Percentiles rank a stretch among this genome's conserved stretches.
phyloP scores from a whole-genome alignment of 2,797 vertebrate species.

The Sparus aurata region DNA sequence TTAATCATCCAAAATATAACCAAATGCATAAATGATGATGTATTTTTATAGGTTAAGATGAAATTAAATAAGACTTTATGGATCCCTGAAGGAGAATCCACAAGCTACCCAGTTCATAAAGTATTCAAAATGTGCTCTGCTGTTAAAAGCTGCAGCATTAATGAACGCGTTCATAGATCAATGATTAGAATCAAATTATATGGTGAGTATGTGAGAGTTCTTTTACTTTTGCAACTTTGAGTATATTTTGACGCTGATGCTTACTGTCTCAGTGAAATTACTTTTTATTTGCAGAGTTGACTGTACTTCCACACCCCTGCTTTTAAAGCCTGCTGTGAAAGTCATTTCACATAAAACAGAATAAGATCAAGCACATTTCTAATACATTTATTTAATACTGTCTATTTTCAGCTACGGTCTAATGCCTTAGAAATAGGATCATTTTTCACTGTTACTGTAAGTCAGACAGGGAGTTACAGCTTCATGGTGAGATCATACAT shows the following conservation, averaged over 20 bases:
- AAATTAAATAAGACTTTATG: too few species aligned
- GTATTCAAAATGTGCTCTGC: neutral
- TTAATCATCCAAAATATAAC: neutral
- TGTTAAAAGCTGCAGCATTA: neutral
- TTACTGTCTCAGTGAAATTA: neutral
- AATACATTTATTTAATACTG: neutral
- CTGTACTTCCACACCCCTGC: neutral
- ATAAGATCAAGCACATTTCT: slow-evolving; percentile 20
- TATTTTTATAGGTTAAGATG: neutral
- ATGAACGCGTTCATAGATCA: neutral
- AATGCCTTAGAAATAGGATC: slow-evolving; percentile 22
- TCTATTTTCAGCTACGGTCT: slow-evolving; percentile 33
- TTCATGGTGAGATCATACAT: neutral
- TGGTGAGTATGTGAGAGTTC: too few species aligned
- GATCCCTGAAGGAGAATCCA: too few species aligned
- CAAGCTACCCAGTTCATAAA: neutral
- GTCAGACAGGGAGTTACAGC: slow-evolving; percentile 4
- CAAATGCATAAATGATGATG: neutral
- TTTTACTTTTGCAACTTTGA: neutral
- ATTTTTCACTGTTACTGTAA: slow-evolving; percentile 3
- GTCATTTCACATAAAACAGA: neutral
- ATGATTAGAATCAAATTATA: neutral
- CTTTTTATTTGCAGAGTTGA: neutral
- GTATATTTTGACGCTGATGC: neutral
- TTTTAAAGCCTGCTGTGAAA: neutral